Base-by-base conservation (phyloP, 2,888 invertebrate species). In the Ectemnius continuus region DNA sequence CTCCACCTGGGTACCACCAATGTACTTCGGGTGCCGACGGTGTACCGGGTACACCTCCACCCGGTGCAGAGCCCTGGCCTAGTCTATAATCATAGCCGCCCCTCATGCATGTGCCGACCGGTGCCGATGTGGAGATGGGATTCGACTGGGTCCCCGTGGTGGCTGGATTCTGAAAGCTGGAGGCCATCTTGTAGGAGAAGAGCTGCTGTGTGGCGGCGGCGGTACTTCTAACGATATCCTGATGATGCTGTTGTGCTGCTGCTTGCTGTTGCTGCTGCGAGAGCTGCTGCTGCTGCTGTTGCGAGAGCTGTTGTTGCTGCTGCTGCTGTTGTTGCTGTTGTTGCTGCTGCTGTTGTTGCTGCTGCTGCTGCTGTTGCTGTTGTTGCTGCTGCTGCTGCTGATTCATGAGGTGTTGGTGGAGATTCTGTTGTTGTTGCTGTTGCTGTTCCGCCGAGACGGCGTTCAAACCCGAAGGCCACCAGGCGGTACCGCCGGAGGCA, bases 111-210 rank as follows among this genome's bases (percentile, higher is more conserved):
- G 88, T 76, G 77, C 94, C 93, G 79, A 94, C 93, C 75, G 94
- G 93, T 85, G 93, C 92, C 86, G 93, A 92, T 81, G 94, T 93
- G 85, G 94, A 93, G 84, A 94, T 93, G 84, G 93, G 93, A 85
- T 91, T 93, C 91, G 93, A 94, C 92, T 92, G 93, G 88, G 92
- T 93, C 92, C 93, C 93, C 89, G 93, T 94, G 91, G 93, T 94
- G 92, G 93, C 92, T 86, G 94, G 93, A 91, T 94, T 94, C 87
- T 95, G 94, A 93, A 96, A 96, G 91, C 95, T 95, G 91, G 95
- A 95, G 87, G 96, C 95, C 96, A 96, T 96, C 93, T 96, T 96
- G 91, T 96, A 96, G 79, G 95, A 94, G 91, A 96, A 96, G 85
- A 96, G 92, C 91, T 96, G 96, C 89, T 96, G 96, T 83, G 93